These are phyloP conservation scores for Rafetus swinhoei DNA, from an alignment of 2,113 vertebrate genomes.

Conservation along the genomic window DNA sequence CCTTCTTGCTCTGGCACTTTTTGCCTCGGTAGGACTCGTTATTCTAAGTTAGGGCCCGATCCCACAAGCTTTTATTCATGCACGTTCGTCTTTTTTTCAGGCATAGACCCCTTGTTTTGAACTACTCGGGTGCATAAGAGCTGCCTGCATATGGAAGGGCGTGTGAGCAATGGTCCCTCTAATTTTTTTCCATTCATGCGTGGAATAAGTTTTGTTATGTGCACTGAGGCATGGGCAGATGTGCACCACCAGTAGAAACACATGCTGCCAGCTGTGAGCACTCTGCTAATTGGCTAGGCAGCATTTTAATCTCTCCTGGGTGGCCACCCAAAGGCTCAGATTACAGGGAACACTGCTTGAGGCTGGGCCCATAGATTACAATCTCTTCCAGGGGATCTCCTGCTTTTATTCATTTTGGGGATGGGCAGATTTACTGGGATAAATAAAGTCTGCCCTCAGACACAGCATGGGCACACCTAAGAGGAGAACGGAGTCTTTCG, in stretches of 20 bases:
- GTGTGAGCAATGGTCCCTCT: neutral
- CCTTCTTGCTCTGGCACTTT: neutral
- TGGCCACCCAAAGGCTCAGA: too few relatives aligned
- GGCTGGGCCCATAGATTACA: neutral
- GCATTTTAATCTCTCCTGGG: too few relatives aligned
- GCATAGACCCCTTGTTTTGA: neutral
- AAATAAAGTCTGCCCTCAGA: neutral
- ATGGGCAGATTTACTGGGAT: neutral
- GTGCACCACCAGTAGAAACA: too few relatives aligned
- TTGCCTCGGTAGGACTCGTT: neutral
- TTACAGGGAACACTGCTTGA: too few relatives aligned
- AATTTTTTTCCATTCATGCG: too few relatives aligned
- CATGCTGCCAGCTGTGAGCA: too few relatives aligned
- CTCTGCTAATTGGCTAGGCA: too few relatives aligned
- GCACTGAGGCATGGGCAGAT: too few relatives aligned
- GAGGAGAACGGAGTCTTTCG: neutral
- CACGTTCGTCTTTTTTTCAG: neutral
- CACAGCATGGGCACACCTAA: neutral
- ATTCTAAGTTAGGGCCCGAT: too few relatives aligned
- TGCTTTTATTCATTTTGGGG: neutral
- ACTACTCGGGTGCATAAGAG: neutral
- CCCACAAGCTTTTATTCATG: too few relatives aligned
- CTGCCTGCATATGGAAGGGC: neutral
- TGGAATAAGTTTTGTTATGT: too few relatives aligned
- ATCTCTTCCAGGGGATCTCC: neutral